Evolutionary conservation across 2,113 vertebrate genomes (phyloP).

Genomic region (Lasiurus borealis): DNA sequence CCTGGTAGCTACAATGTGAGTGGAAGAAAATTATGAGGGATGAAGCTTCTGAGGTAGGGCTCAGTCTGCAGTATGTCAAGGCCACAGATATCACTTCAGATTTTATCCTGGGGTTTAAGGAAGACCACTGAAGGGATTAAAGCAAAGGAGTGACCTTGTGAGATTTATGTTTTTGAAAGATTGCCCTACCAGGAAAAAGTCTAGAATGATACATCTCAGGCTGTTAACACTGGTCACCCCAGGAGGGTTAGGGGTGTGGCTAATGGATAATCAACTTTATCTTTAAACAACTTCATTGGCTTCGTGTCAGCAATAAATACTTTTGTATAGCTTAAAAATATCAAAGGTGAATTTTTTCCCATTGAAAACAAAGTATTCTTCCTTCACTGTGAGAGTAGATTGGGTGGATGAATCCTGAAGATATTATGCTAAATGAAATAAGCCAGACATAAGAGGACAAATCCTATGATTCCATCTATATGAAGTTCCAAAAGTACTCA

Average conservation of each 20-base stretch:
- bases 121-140: background rate
- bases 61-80: background rate
- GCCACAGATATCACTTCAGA: background rate
- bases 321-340: background rate
- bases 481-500: background rate
- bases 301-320: background rate
- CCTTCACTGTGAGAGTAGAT: background rate
- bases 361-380: conserved; percentile 1
- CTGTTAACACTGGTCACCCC: background rate
- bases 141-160: background rate
- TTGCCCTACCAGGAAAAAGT: background rate
- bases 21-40: background rate
- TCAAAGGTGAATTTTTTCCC: background rate
- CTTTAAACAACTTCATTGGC: conserved; percentile 25
- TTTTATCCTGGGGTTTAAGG: background rate
- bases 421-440: background rate
- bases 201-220: background rate
- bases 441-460: background rate
- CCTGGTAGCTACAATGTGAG: background rate
- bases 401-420: background rate
- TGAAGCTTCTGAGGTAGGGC: background rate
- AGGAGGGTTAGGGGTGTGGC: background rate
- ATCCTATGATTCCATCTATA: background rate
- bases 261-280: background rate
- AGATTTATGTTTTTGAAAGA: conserved; percentile 26